Evolutionary conservation across 2,797 vertebrate species (phyloP), one percentile per base, ranked within the genome.

Genomic region (Phrynocephalus guinanensis): DNA sequence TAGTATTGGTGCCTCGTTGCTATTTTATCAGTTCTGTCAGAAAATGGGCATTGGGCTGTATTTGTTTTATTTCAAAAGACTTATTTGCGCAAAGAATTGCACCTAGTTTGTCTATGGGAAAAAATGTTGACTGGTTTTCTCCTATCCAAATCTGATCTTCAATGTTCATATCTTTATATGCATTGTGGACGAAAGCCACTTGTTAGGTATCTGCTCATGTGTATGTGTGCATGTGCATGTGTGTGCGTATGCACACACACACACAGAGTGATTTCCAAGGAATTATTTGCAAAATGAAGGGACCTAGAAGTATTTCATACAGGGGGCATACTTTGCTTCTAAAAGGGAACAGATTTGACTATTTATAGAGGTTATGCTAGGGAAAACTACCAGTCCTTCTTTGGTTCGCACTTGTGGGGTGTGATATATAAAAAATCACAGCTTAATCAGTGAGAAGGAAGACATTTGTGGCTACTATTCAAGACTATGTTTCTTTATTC

Each of bases 161-260:
- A 95, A 95, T 94, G 91, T 93, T 93, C 84, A 92, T 94, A 92
- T 90, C 85, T 94, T 86, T 90, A 87, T 88, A 72, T 93, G 86
- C 73, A n/a, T 94, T 94, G 94, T 79, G 86, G 85, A 91, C 44
- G 68, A 80, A 91, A 91, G 88, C 93, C 89, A 82, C 28, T 79
- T 79, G 13, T 44, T 15, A 48, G 11, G 44, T 67, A 44, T 16
- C 30, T 30, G 52, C 38, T 44, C 38, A 44, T 44, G 38, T 44
- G 38, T 44, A 5, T 44, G 38, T 44, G 38, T 44, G 38, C 38
- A 44, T 44, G 38, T 44, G 38, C 38, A 44, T 44, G 38, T 44
- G 38, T 44, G 38, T 44, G 38, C 38, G 38, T 44, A 44, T 11
- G 16, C 24, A 52, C 15, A 79, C 15, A 76, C 33, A 76, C 33